A percentile compares a stretch with the other conserved stretches of the same genome.
Conservation (phyloP, 2,797 vertebrate species). For the Xyrichtys novacula region DNA sequence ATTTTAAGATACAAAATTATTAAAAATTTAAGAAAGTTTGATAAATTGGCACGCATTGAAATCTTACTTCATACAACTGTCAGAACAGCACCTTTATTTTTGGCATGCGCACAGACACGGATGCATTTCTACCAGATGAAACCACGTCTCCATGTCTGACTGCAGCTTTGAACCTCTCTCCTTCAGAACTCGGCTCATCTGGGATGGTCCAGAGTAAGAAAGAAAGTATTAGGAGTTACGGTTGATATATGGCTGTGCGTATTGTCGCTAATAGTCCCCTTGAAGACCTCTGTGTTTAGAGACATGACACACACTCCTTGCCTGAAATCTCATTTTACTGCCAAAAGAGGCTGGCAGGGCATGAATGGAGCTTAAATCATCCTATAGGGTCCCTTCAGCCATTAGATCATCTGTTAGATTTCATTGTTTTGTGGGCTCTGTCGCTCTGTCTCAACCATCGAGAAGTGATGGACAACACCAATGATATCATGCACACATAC, state of each 20-base stretch:
- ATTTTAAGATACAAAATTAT: not conserved
- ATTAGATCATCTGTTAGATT: slow-evolving; percentile 35
- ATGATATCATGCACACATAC: slow-evolving; percentile 35
- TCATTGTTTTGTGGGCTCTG: slow-evolving; percentile 23
- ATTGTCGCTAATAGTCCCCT: slow-evolving; percentile 62
- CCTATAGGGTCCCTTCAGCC: slow-evolving; percentile 23
- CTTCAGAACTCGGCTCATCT: slow-evolving; percentile 13
- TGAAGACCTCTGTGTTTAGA: slow-evolving; percentile 47
- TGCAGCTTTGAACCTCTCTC: slow-evolving; percentile 24
- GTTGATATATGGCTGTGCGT: slow-evolving; percentile 44
- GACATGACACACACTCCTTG: slow-evolving; percentile 45
- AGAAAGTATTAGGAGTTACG: slow-evolving; percentile 15
- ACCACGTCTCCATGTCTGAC: slow-evolving; percentile 7
- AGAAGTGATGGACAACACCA: slow-evolving; percentile 43
- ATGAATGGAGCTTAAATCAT: slow-evolving; percentile 54
- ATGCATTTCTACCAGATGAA: slow-evolving; percentile 29
- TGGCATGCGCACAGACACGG: not conserved
- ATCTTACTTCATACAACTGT: too few species aligned
- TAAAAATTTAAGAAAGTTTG: not conserved
- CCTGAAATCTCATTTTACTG: slow-evolving; percentile 52
- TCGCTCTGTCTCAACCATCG: slow-evolving; percentile 29
- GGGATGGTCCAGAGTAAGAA: slow-evolving; percentile 20
- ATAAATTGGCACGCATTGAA: too few species aligned
- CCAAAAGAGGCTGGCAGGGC: slow-evolving; percentile 30
- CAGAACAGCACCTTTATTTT: not conserved